Base-by-base conservation (phyloP, 2,888 invertebrate species). In the Lochmaea crataegi region DNA sequence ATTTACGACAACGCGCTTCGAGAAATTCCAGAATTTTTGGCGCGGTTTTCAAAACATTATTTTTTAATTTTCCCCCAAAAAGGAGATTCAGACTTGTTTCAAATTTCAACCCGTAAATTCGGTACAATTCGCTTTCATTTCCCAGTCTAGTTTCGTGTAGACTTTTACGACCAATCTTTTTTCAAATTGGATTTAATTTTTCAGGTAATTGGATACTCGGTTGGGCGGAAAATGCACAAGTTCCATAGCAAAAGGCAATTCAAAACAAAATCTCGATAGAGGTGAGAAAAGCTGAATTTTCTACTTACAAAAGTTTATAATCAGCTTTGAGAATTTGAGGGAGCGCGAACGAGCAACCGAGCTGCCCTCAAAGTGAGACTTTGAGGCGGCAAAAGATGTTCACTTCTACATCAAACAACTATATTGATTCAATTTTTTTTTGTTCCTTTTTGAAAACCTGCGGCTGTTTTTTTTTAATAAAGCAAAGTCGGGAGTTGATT, bases 271-370 rank as follows among this genome's bases (percentile, higher is more conserved):
- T 45, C 41, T 41, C 41, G 41, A 41, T 41, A 41, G 16, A 53
- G 53, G 56, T 18, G 56, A 16, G 22, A 22, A 7, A 56, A 56
- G 11, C 56, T 6, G 56, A 56, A 22, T 56, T 18, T 56, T 56
- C 56, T 56, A 56, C 18, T 56, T 56, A 22, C 56, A 18, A 56
- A 56, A 18, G 56, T 56, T 56, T 56, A 56, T 56, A 56, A 56
- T 56, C 56, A 56, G 56, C 56, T 56, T 56, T 9, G 56, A 56
- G 10, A 7, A 22, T 56, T 11, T 56, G 22, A 22, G 56, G 0
- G 56, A 12, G 18, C 18, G 22, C 56, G 18, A 56, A 56, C n/a
- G n/a, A n/a, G n/a, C n/a, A n/a, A n/a, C 18, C 9, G 9, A 16
- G 16, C 56, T 3, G 11, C 7, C 22, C 22, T 56, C 18, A 56